Conservation (phyloP, 2,888 invertebrate genomes). For the Amphimallon solstitiale region DNA sequence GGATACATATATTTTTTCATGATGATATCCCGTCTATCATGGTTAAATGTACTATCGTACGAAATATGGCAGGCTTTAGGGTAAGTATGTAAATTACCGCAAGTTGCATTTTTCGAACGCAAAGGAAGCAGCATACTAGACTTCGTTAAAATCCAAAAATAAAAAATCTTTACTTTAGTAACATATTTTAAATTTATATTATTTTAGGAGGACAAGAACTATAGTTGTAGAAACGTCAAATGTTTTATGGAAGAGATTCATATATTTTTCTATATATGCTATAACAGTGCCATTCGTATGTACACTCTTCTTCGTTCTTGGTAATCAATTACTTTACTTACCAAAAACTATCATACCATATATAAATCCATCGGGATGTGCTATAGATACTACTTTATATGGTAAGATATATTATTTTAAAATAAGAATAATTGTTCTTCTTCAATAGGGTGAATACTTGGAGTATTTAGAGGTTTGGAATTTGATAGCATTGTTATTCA, state of each 20-base stretch:
- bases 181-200: background rate
- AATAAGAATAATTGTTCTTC: too few species aligned
- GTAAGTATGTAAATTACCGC: background rate
- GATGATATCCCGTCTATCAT: conserved; percentile 11
- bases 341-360: conserved; percentile 2
- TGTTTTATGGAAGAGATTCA: background rate
- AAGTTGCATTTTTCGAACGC: background rate
- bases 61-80: conserved; percentile 15
- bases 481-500: too few species aligned
- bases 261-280: background rate
- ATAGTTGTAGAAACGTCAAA: background rate
- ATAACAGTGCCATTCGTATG: background rate
- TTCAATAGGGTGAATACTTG: too few species aligned
- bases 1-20: conserved; percentile 9
- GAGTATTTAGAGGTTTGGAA: too few species aligned
- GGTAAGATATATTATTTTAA: conserved; percentile 2
- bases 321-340: background rate
- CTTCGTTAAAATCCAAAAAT: background rate
- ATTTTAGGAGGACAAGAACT: background rate
- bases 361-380: background rate
- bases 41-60: conserved; percentile 15
- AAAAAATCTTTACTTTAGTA: background rate
- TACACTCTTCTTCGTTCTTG: conserved; percentile 4
- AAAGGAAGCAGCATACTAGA: too few species aligned
- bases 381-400: background rate